Evolutionary conservation across 2,113 vertebrate genomes (phyloP).

Genomic region (Anser brachyrhynchus): DNA sequence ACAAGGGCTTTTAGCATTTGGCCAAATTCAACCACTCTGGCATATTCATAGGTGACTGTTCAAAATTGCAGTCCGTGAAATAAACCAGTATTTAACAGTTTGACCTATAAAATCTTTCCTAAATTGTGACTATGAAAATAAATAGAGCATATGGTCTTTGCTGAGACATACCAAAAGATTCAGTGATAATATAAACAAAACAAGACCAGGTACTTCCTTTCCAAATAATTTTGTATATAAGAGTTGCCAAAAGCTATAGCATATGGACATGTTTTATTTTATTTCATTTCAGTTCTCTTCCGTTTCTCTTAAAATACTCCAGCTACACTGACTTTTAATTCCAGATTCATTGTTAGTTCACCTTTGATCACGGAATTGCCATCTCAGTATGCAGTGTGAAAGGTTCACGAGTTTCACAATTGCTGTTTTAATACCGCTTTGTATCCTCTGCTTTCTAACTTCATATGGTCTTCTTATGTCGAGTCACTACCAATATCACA

Average conservation of each 20-base stretch:
- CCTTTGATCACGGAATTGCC: neutral
- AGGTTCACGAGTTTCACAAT: neutral
- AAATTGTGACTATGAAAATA: conserved; percentile 23
- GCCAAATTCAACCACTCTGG: neutral
- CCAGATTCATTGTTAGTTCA: neutral
- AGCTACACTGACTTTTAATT: neutral
- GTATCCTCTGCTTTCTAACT: neutral
- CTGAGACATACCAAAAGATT: conserved; percentile 31
- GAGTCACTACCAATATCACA: neutral
- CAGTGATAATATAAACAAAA: neutral
- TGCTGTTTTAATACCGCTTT: neutral
- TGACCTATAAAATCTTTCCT: conserved; percentile 37
- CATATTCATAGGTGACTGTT: neutral
- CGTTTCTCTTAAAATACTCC: neutral
- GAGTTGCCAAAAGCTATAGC: neutral
- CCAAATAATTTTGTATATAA: neutral
- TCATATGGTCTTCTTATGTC: neutral
- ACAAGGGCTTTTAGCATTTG: neutral
- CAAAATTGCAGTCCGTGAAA: neutral
- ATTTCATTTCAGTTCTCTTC: neutral
- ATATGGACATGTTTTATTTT: neutral
- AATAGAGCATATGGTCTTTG: conserved; percentile 31
- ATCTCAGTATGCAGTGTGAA: neutral
- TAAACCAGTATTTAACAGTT: conserved; percentile 8
- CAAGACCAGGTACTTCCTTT: neutral